phyloP scores from a whole-genome alignment of 2,888 invertebrate species.

The Drosophila anceps region DNA sequence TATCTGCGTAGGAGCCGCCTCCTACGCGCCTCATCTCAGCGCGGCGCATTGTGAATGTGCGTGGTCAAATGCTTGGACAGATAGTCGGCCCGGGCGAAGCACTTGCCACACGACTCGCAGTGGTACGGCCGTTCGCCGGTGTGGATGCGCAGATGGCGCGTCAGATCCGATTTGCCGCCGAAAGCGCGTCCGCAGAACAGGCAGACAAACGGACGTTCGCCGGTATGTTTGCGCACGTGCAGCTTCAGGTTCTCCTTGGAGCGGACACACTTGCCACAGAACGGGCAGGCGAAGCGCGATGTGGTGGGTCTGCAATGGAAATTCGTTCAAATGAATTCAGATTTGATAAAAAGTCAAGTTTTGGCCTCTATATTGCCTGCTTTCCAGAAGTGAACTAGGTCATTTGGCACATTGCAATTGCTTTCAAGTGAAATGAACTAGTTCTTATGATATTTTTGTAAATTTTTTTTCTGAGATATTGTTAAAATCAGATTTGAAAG shows the following conservation, averaged over 20 bases:
- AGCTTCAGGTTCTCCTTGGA: slow-evolving; percentile 95
- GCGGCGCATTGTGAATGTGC: slow-evolving; percentile 92
- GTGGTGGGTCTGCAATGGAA: slow-evolving; percentile 77
- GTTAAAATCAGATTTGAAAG: too few relatives aligned
- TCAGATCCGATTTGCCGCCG: slow-evolving; percentile 94
- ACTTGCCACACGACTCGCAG: slow-evolving; percentile 96
- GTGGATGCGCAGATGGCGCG: slow-evolving; percentile 94
- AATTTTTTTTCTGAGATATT: too few relatives aligned
- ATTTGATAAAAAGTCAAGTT: not conserved
- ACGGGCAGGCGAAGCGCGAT: slow-evolving; percentile 93
- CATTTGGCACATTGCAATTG: not conserved
- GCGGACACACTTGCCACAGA: slow-evolving; percentile 95
- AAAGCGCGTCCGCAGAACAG: slow-evolving; percentile 95
- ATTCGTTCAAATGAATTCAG: not conserved
- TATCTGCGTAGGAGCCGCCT: slow-evolving; percentile 86
- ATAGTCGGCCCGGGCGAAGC: slow-evolving; percentile 95
- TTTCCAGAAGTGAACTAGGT: slow-evolving; percentile 13
- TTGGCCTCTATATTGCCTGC: too few relatives aligned
- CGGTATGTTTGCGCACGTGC: slow-evolving; percentile 94
- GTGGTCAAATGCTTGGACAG: slow-evolving; percentile 96
- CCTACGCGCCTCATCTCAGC: slow-evolving; percentile 86
- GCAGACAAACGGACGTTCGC: slow-evolving; percentile 95
- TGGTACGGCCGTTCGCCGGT: slow-evolving; percentile 96
- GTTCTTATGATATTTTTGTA: not conserved
- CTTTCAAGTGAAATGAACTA: not conserved